Evolutionary conservation across 2,888 invertebrate species (phyloP), one percentile per base, ranked within the genome.

Genomic region (Smittia sp.): DNA sequence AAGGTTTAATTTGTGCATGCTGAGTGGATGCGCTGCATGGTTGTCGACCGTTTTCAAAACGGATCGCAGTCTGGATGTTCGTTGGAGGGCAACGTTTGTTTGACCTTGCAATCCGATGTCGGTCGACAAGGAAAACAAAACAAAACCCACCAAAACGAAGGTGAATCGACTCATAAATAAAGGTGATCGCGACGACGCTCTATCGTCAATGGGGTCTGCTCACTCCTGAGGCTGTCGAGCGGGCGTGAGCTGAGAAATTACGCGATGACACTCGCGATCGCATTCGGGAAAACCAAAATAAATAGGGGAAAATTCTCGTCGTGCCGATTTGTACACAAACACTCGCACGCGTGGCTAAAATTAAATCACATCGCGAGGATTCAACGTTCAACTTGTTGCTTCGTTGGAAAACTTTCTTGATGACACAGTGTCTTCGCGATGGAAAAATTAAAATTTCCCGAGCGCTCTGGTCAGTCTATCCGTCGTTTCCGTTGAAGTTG

Each of bases 371-470:
- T 52, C 52, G 4, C 52, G 52, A 52, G 52, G 22, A 1, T 63
- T 65, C 65, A 54, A n/a, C 11, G n/a, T 68, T 68, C 41, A 67
- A 68, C 68, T 68, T 68, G 68, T 68, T 68, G 68, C 68, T 46
- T 41, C 1, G 39, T 22, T 58, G 20, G 58, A 58, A 58, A 13
- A 7, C 9, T 20, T 13, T 18, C 22, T 58, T n/a, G 58, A 20
- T 58, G 20, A 13, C 22, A 18, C 22, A 58, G 58, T 3, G 18
- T 58, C 15, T n/a, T n/a, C 52, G 52, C 7, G 52, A 11, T 58
- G 58, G 58, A 58, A 22, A 58, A 58, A 46, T 46, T 46, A 11
- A 6, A 6, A 6, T n/a, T 15, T 46, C 46, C n/a, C 46, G 6
- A 15, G n/a, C n/a, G n/a, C 3, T 58, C 58, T 20, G 7, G 18